These are phyloP conservation scores for Phragmatobia fuliginosa DNA, from an alignment of 2,888 invertebrate species.

Conservation along the genomic window DNA sequence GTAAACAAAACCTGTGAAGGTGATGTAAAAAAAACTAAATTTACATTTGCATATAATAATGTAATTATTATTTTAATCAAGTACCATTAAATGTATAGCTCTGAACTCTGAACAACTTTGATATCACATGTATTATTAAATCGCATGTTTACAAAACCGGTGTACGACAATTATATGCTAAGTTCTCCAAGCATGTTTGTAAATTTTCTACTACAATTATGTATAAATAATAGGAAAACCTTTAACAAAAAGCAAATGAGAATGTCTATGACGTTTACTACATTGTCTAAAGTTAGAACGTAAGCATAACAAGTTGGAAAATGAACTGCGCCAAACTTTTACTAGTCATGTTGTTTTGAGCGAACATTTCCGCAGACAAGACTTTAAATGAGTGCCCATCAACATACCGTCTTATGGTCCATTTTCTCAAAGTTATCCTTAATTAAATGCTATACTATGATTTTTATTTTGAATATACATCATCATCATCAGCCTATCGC, in stretches of 20 bases:
- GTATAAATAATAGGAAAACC: background rate
- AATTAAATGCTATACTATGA: background rate
- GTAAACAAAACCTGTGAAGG: too few relatives aligned
- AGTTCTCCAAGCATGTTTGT: background rate
- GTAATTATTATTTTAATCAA: too few relatives aligned
- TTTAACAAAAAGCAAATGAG: background rate
- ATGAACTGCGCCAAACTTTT: background rate
- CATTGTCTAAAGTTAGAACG: background rate
- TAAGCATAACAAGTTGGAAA: conserved; percentile 43
- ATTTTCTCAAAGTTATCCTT: background rate
- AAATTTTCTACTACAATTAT: background rate
- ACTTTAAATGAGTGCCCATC: background rate
- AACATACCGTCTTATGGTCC: background rate
- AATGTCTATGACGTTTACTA: background rate
- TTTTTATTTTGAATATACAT: background rate
- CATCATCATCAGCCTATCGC: too few relatives aligned
- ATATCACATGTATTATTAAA: too few relatives aligned
- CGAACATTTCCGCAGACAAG: background rate
- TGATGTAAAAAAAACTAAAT: too few relatives aligned
- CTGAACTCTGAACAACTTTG: too few relatives aligned
- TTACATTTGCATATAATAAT: too few relatives aligned
- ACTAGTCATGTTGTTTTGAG: background rate
- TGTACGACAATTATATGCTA: too few relatives aligned
- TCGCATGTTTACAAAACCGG: too few relatives aligned
- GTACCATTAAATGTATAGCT: too few relatives aligned